phyloP scores from a whole-genome alignment of 2,113 vertebrate genomes.

The Oxyruncus cristatus region DNA sequence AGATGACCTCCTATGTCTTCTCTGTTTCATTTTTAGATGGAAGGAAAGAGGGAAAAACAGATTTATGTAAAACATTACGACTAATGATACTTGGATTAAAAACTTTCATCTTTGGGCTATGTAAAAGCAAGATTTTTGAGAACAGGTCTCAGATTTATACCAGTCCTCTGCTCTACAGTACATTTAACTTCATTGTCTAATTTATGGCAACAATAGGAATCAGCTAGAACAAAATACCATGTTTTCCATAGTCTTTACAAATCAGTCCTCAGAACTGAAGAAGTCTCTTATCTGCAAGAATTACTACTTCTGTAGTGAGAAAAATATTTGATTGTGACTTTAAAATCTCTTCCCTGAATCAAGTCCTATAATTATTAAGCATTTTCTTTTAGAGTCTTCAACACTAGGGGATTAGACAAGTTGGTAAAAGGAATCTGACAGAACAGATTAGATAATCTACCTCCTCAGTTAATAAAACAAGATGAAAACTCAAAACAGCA shows the following conservation, averaged over 20 bases:
- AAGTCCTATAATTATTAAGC: background rate
- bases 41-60: background rate
- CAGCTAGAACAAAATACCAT: background rate
- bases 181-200: background rate
- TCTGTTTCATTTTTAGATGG: background rate
- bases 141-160: background rate
- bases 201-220: background rate
- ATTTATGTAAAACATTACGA: background rate
- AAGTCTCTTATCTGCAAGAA: background rate
- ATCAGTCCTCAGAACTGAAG: background rate
- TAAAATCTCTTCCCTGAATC: background rate
- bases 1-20: background rate
- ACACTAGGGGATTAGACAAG: background rate
- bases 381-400: background rate
- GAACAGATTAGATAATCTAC: background rate
- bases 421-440: background rate
- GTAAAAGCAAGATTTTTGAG: background rate
- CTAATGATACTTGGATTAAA: background rate
- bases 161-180: background rate
- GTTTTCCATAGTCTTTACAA: background rate
- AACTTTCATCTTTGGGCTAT: background rate
- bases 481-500: background rate
- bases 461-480: background rate
- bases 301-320: background rate
- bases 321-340: background rate